Percentiles rank a stretch among this genome's conserved stretches.
Conservation (phyloP, 2,888 invertebrate genomes). For the Drosophila recens region DNA sequence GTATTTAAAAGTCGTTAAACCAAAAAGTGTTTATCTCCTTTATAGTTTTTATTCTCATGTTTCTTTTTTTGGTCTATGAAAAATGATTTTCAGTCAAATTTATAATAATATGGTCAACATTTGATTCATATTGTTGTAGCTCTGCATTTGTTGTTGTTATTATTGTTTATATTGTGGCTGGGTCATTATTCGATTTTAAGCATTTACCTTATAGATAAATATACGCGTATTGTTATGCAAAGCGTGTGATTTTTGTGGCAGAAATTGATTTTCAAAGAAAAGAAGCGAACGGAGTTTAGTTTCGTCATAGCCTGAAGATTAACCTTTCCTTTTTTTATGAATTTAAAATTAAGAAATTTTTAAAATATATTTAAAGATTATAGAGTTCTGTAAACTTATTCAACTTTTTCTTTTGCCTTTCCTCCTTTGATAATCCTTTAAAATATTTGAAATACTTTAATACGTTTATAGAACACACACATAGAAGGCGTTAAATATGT, state of each 20-base stretch:
- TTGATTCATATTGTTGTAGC: conserved; percentile 31
- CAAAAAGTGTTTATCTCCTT: not conserved
- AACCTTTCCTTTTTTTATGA: not conserved
- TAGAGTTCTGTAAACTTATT: not conserved
- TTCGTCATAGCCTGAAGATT: not conserved
- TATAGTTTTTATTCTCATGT: conserved; percentile 1
- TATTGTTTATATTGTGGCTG: conserved; percentile 32
- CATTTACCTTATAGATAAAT: conserved; percentile 3
- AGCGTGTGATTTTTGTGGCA: conserved; percentile 49
- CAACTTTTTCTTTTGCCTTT: not conserved
- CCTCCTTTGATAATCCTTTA: not conserved
- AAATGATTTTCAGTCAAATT: conserved; percentile 68
- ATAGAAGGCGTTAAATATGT: not conserved
- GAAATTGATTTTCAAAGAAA: conserved; percentile 13
- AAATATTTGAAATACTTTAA: not conserved
- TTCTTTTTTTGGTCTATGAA: conserved; percentile 48
- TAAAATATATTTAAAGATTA: no score
- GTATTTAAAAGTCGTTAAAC: conserved; percentile 7
- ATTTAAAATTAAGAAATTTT: not conserved
- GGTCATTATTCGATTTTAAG: conserved; percentile 11
- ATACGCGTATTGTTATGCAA: conserved; percentile 18
- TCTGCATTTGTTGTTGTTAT: conserved; percentile 27
- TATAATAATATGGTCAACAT: conserved; percentile 55
- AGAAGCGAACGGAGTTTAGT: not conserved
- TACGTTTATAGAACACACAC: not conserved